Conservation (phyloP, 2,797 vertebrate genomes). For the Ctenopoma multispine region DNA sequence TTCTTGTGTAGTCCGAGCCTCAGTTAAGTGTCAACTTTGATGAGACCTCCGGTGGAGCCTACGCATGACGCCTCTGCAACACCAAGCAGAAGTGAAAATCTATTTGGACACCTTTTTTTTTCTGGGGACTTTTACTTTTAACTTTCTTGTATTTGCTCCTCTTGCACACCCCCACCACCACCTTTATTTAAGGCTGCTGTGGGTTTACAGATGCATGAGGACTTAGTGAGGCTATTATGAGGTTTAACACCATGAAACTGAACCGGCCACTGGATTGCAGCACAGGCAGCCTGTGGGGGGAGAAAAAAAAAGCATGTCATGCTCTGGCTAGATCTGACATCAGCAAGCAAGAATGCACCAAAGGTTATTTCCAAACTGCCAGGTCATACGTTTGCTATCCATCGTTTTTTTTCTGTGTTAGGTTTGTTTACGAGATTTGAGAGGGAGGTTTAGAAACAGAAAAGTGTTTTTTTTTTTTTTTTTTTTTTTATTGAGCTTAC, state of each 20-base stretch:
- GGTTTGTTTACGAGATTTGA: neutral
- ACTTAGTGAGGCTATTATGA: slow-evolving; percentile 36
- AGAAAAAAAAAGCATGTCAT: slow-evolving; percentile 29
- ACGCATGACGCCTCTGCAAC: neutral
- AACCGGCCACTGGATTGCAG: slow-evolving; percentile 26
- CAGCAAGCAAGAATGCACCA: slow-evolving; percentile 61
- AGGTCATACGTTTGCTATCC: slow-evolving; percentile 48
- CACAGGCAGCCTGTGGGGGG: slow-evolving; percentile 8
- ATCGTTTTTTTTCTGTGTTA: slow-evolving; percentile 11
- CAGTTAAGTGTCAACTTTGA: neutral
- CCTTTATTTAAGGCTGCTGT: slow-evolving; percentile 19
- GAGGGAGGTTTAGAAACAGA: neutral
- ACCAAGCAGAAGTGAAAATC: neutral
- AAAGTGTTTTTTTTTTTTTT: neutral
- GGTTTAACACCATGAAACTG: slow-evolving; percentile 33
- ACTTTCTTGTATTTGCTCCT: neutral
- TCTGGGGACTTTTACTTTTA: neutral
- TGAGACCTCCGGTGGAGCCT: neutral
- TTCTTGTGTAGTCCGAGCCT: too few species aligned
- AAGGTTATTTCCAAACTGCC: slow-evolving; percentile 55
- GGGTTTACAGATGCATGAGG: slow-evolving; percentile 29
- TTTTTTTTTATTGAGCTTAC: neutral
- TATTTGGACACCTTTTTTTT: neutral
- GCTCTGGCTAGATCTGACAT: slow-evolving; percentile 52
- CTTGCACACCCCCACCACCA: neutral